These are phyloP conservation scores for Nasonia oneida DNA, from an alignment of 2,888 invertebrate genomes.

Conservation along the genomic window DNA sequence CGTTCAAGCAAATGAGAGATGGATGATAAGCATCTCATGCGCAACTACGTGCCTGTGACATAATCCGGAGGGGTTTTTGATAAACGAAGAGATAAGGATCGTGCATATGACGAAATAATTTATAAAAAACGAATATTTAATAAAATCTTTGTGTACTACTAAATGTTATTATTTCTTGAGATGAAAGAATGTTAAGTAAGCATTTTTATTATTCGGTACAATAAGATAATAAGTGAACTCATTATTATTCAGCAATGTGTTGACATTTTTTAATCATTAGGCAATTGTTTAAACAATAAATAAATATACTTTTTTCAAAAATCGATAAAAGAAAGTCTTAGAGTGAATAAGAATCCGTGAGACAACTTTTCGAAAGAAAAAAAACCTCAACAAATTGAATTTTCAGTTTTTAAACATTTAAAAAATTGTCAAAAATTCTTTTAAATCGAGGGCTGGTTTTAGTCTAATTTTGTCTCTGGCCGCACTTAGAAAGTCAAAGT, in stretches of 20 bases:
- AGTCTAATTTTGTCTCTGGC: not conserved
- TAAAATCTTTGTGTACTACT: not conserved
- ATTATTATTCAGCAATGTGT: too few relatives aligned
- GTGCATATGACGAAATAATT: not conserved
- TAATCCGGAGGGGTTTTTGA: constrained; percentile 1
- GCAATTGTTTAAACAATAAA: too few relatives aligned
- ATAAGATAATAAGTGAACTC: too few relatives aligned
- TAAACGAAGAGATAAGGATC: constrained; percentile 13
- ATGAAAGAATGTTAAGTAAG: too few relatives aligned
- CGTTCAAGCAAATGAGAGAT: not conserved
- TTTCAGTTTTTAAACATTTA: not conserved
- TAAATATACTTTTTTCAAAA: too few relatives aligned
- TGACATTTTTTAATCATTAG: too few relatives aligned
- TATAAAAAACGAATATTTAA: not conserved
- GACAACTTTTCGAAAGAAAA: not conserved
- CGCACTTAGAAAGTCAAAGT: not conserved
- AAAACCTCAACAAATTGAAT: not conserved
- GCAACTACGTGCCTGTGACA: not conserved
- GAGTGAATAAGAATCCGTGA: not conserved
- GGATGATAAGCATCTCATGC: not conserved
- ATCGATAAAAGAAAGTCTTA: not conserved
- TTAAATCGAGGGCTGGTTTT: not conserved
- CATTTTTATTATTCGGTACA: too few relatives aligned
- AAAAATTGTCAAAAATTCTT: not conserved
- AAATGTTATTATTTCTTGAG: too few relatives aligned